These are phyloP conservation scores for Chorisops tibialis DNA, from an alignment of 2,888 invertebrate species.

Conservation along the genomic window DNA sequence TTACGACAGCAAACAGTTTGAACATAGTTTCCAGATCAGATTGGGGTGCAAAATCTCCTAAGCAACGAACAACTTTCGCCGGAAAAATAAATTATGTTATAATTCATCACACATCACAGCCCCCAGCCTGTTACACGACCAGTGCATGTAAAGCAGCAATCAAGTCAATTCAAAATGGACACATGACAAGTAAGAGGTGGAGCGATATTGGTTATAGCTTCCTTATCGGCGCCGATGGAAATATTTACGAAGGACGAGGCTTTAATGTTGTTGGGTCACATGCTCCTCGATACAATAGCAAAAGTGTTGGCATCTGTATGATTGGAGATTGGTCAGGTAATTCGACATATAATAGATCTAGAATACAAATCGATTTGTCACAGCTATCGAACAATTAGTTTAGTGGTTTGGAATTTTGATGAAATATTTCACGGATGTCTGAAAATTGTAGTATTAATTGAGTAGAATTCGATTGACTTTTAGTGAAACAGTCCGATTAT, in stretches of 20 bases:
- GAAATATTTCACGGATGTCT: too few relatives aligned
- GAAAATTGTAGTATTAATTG: too few relatives aligned
- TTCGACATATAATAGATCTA: slow-evolving; percentile 55
- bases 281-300: slow-evolving; percentile 61
- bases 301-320: slow-evolving; percentile 67
- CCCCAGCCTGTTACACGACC: slow-evolving; percentile 58
- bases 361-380: slow-evolving; percentile 44
- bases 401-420: too few relatives aligned
- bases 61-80: slow-evolving; percentile 44
- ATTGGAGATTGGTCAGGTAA: slow-evolving; percentile 55
- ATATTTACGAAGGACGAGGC: slow-evolving; percentile 68
- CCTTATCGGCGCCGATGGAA: slow-evolving; percentile 69
- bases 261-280: slow-evolving; percentile 70
- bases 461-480: too few relatives aligned
- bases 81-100: slow-evolving; percentile 60
- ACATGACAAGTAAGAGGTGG: slow-evolving; percentile 59
- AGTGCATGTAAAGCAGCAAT: slow-evolving; percentile 57
- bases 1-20: background rate
- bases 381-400: too few relatives aligned
- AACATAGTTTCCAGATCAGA: slow-evolving; percentile 45
- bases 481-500: too few relatives aligned
- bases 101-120: slow-evolving; percentile 61
- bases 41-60: slow-evolving; percentile 56
- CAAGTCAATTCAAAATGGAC: slow-evolving; percentile 63
- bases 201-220: slow-evolving; percentile 70